Conservation (phyloP, 2,113 vertebrate species). For the Acrocephalus arundinaceus region DNA sequence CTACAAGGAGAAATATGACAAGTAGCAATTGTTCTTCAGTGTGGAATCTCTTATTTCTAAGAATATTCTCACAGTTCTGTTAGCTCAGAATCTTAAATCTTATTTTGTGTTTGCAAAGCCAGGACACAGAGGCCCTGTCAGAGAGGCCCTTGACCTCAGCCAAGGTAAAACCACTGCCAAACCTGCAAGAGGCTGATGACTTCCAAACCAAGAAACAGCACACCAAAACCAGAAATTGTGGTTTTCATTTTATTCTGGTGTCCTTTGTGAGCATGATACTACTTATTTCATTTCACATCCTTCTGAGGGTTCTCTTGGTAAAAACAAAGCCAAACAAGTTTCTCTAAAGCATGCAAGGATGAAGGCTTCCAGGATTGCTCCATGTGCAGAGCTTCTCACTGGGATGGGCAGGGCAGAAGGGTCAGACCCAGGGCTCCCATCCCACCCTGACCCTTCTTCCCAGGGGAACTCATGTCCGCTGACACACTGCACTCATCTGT, state of each 20-base stretch:
- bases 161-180: neutral
- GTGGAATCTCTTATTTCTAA: neutral
- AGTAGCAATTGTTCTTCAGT: neutral
- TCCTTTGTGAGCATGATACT: neutral
- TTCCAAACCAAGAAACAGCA: neutral
- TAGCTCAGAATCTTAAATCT: neutral
- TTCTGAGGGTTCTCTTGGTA: neutral
- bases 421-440: neutral
- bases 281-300: neutral
- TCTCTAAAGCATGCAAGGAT: neutral
- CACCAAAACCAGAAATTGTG: fast-evolving
- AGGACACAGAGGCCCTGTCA: neutral
- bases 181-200: neutral
- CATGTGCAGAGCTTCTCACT: neutral
- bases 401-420: neutral
- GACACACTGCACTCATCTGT: neutral
- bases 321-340: neutral
- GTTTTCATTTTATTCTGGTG: neutral
- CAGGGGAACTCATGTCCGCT: neutral
- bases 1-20: neutral
- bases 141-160: neutral
- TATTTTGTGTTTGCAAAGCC: neutral
- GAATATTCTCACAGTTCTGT: neutral
- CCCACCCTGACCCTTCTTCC: neutral
- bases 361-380: neutral